Base-by-base conservation (phyloP, 1,140 invertebrate species). In the Drusus annulatus region DNA sequence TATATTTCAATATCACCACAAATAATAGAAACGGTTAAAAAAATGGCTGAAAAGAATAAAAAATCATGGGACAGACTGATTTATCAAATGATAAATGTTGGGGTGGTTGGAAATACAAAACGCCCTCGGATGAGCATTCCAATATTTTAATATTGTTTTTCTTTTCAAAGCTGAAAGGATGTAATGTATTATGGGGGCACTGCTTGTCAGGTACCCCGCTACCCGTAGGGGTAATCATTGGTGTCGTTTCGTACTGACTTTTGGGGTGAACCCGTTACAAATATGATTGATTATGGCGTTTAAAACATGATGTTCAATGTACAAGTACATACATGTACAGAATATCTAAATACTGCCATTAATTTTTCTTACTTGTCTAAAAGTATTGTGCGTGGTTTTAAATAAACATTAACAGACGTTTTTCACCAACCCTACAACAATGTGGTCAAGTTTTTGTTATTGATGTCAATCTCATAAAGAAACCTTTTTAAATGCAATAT, bases 131-230 rank as follows among this genome's bases (percentile, higher is more conserved):
- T 71, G 51, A 71, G 68, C 36, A 54, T 71, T 71, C 17, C 51
- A 71, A 71, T 71, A 71, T 54, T 71, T 52, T 25, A 71, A 51
- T 71, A 54, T 51, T 71, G 50, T 71, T 16, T 52, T 71, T 54
- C 52, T 71, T 28, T 28, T 5, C 25, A 16, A 36, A 6, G 15
- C 10, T 15, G 50, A 23, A 71, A 52, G 68, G 28, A n/a, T 10
- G 68, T 16, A 68, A 71, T 16, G 50, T 71, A 28, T 51, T 52
- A 15, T 15, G 68, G 65, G 65, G 65, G 8, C 10, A 16, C 25
- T 51, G 52, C 45, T 15, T 8, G 65, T 15, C 5, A 71, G 68
- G 68, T 71, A 71, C 51, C 68, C 36, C 51, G 19, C 63, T 45
- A 31, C n/a, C n/a, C 50, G 45, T 36, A 10, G 21, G 68, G 45